Evolutionary conservation across 2,797 vertebrate genomes (phyloP).

Genomic region (Iguana delicatissima): DNA sequence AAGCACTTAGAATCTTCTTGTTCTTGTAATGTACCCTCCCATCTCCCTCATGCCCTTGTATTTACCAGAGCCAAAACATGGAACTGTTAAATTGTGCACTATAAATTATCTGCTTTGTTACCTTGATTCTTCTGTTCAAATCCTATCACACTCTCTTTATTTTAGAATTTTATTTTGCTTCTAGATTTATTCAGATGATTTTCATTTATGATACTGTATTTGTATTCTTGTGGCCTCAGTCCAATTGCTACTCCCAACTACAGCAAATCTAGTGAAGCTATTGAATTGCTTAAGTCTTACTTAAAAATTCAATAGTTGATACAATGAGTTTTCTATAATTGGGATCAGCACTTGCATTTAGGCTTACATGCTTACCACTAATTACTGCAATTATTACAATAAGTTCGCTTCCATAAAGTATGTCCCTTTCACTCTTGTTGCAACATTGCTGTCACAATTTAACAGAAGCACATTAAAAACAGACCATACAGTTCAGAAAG

Average conservation of each 20-base stretch:
- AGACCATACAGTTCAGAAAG: background rate
- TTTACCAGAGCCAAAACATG: slow-evolving; percentile 40
- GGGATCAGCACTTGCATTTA: too few species aligned
- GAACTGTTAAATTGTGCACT: slow-evolving; percentile 34
- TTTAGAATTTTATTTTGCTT: background rate
- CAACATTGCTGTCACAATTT: background rate
- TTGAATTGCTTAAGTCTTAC: too few species aligned
- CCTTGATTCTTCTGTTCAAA: background rate
- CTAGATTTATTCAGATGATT: background rate
- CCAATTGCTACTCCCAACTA: too few species aligned
- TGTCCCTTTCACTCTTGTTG: too few species aligned
- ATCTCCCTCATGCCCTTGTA: slow-evolving; percentile 2
- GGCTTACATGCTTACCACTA: background rate
- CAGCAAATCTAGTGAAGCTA: too few species aligned
- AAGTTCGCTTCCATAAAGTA: background rate
- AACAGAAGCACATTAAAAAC: background rate
- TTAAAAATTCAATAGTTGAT: too few species aligned
- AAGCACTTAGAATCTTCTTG: slow-evolving; percentile 49
- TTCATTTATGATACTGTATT: background rate
- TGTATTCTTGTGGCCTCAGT: background rate
- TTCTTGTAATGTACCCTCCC: slow-evolving; percentile 50
- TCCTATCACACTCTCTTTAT: background rate
- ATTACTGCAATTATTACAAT: background rate
- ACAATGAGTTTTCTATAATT: too few species aligned
- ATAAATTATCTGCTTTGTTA: slow-evolving; percentile 14